These are phyloP conservation scores for Gobionotothen gibberifrons DNA, from an alignment of 2,797 vertebrate genomes.

Conservation along the genomic window DNA sequence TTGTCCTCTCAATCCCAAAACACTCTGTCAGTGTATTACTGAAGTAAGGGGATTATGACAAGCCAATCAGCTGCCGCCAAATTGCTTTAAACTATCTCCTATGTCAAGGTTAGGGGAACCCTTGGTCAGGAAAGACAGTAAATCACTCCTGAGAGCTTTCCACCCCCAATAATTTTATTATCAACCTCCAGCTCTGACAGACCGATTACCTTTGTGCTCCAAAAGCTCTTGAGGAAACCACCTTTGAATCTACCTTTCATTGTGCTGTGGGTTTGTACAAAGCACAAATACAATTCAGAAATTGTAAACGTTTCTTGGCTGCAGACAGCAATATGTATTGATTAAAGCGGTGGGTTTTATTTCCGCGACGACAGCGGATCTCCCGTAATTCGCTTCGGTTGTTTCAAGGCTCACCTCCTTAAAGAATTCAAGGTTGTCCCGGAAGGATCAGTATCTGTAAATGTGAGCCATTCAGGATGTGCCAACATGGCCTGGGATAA, in stretches of 20 bases:
- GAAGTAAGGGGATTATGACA: slow-evolving; percentile 55
- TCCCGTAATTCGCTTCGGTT: slow-evolving; percentile 26
- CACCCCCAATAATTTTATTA: slow-evolving; percentile 49
- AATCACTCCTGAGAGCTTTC: slow-evolving; percentile 45
- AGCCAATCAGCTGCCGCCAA: slow-evolving; percentile 54
- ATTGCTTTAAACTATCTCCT: slow-evolving; percentile 59
- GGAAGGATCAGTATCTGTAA: slow-evolving; percentile 38
- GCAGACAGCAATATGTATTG: slow-evolving; percentile 80
- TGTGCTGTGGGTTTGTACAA: slow-evolving; percentile 78
- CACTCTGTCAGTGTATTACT: slow-evolving; percentile 32
- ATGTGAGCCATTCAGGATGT: slow-evolving; percentile 58
- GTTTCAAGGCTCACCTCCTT: slow-evolving; percentile 40
- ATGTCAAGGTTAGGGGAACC: slow-evolving; percentile 39
- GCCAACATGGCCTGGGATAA: slow-evolving; percentile 53
- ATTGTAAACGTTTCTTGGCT: slow-evolving; percentile 70
- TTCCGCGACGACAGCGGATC: slow-evolving; percentile 22
- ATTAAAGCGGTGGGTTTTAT: slow-evolving; percentile 46
- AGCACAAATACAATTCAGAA: slow-evolving; percentile 79
- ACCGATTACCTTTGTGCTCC: slow-evolving; percentile 49
- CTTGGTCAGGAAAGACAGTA: slow-evolving; percentile 30
- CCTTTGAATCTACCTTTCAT: slow-evolving; percentile 58
- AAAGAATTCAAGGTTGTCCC: slow-evolving; percentile 35
- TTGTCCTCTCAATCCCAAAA: slow-evolving; percentile 28
- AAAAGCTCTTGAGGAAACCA: slow-evolving; percentile 47
- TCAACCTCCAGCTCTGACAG: slow-evolving; percentile 49